Percentiles rank a stretch among this genome's conserved stretches.
Conservation (phyloP, 1,140 invertebrate species). For the Drosophila ohnishii region DNA sequence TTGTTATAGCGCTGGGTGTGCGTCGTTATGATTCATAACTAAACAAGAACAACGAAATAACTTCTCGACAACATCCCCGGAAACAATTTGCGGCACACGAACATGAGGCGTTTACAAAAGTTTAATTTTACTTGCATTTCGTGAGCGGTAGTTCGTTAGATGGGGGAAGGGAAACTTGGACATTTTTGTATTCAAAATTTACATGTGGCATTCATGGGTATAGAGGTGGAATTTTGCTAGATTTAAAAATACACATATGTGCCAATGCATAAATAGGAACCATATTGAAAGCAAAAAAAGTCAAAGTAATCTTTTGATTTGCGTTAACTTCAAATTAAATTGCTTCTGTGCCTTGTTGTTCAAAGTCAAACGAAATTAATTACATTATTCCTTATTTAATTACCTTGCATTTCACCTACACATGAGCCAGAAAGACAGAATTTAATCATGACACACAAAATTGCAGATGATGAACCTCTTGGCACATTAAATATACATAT, state of each 20-base stretch:
- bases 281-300: too few species aligned
- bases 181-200: conserved; percentile 14
- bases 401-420: background rate
- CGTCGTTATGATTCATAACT: conserved; percentile 79
- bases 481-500: conserved; percentile 20
- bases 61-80: conserved; percentile 73
- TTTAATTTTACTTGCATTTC: conserved; percentile 72
- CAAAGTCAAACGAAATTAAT: background rate
- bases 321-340: background rate
- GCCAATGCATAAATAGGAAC: background rate
- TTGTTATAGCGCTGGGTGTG: conserved; percentile 53
- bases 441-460: conserved; percentile 10
- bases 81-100: conserved; percentile 79
- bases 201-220: background rate
- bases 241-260: background rate
- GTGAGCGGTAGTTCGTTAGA: conserved; percentile 19
- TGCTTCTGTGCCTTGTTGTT: background rate
- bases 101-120: conserved; percentile 76
- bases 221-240: background rate
- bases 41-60: conserved; percentile 60
- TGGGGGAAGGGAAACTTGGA: conserved; percentile 6
- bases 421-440: background rate
- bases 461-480: conserved; percentile 16
- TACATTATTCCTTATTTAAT: conserved; percentile 3
- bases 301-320: too few species aligned